These are phyloP conservation scores for Phaonia tiefii DNA, from an alignment of 2,888 invertebrate genomes.

Conservation along the genomic window DNA sequence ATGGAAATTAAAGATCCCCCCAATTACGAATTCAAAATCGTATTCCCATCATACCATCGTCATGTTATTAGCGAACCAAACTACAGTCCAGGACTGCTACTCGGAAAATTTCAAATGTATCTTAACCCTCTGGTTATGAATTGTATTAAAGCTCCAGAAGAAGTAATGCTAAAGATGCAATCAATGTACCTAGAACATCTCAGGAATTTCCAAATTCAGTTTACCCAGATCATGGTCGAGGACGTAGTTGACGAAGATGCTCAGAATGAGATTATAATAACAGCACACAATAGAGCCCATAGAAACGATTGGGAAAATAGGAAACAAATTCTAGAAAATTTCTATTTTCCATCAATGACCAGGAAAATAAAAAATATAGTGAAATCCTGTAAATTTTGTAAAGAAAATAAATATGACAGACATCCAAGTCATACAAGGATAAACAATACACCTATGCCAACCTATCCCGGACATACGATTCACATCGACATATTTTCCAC, in stretches of 20 bases:
- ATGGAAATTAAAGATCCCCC: slow-evolving; percentile 1
- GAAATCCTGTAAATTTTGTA: background rate
- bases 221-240: slow-evolving; percentile 7
- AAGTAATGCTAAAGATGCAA: background rate
- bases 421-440: background rate
- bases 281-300: slow-evolving; percentile 12
- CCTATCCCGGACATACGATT: background rate
- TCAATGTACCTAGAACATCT: background rate
- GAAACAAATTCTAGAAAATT: background rate
- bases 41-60: slow-evolving; percentile 34
- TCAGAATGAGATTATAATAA: background rate
- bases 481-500: background rate
- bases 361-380: background rate
- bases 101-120: background rate
- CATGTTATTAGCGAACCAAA: background rate
- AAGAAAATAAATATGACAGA: too few relatives aligned
- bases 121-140: too few relatives aligned
- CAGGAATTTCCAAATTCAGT: background rate
- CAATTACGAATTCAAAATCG: slow-evolving; percentile 19
- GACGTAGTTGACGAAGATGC: background rate
- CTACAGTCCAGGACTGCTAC: background rate
- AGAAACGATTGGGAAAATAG: slow-evolving; percentile 19
- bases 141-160: slow-evolving; percentile 8
- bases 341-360: background rate
- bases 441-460: background rate